A percentile compares a stretch with the other conserved stretches of the same genome.
Evolutionary conservation across 2,113 vertebrate genomes (phyloP).

Genomic region (Cervus canadensis): DNA sequence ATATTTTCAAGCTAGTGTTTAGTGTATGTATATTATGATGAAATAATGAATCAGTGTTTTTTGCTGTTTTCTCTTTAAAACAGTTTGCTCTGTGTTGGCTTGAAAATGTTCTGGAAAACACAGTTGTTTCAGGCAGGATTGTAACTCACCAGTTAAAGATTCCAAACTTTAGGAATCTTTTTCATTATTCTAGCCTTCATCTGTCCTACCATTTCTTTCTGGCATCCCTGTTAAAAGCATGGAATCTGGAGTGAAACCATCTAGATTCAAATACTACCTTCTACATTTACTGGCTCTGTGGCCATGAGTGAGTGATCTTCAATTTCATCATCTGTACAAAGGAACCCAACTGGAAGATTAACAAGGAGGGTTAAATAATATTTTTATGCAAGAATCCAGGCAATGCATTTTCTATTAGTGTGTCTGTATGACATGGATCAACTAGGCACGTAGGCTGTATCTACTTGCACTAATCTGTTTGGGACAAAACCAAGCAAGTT

Average conservation of each 20-base stretch:
- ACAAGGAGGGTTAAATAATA: background rate
- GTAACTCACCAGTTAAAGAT: background rate
- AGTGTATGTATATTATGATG: background rate
- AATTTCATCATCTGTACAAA: background rate
- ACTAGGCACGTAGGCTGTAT: background rate
- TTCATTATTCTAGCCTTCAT: background rate
- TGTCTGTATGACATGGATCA: background rate
- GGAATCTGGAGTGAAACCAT: background rate
- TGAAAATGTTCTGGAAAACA: constrained; percentile 1
- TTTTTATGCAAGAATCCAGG: background rate
- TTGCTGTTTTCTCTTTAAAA: background rate
- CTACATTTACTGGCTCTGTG: background rate
- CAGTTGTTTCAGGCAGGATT: background rate
- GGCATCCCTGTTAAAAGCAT: background rate
- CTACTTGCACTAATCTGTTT: background rate
- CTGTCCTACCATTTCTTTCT: constrained; percentile 16
- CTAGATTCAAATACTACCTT: background rate
- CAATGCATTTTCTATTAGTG: background rate
- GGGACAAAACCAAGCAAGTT: background rate
- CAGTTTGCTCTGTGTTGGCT: background rate
- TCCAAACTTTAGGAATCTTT: background rate
- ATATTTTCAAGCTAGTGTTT: constrained; percentile 49
- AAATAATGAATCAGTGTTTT: background rate
- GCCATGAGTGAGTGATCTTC: background rate
- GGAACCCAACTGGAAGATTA: background rate